These are phyloP conservation scores for Samia ricini DNA, from an alignment of 1,140 invertebrate species.

Conservation along the genomic window DNA sequence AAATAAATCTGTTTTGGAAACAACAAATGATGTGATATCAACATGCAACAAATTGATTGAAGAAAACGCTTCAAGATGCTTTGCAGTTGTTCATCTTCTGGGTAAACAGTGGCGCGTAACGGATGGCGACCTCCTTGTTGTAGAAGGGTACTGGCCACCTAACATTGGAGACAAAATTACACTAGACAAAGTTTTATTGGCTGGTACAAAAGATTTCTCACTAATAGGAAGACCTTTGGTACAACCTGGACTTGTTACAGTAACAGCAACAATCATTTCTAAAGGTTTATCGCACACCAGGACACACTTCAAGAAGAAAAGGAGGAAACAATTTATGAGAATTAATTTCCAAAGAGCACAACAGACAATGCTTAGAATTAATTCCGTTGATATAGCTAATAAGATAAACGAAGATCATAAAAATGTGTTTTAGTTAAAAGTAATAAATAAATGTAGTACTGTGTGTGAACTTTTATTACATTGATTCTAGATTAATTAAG, in stretches of 20 bases:
- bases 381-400: conserved; percentile 78
- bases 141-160: conserved; percentile 91
- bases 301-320: conserved; percentile 85
- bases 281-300: conserved; percentile 92
- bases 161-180: conserved; percentile 89
- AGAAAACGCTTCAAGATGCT: conserved; percentile 84
- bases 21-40: conserved; percentile 58
- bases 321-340: conserved; percentile 87
- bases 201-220: conserved; percentile 92
- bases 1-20: conserved; percentile 35
- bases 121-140: conserved; percentile 89
- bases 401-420: conserved; percentile 59
- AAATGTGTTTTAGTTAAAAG: conserved; percentile 50
- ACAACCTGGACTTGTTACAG: conserved; percentile 84
- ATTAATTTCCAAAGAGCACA: conserved; percentile 85
- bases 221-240: conserved; percentile 90
- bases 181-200: conserved; percentile 92
- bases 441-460: conserved; percentile 27
- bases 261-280: conserved; percentile 93
- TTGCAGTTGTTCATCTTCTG: conserved; percentile 90
- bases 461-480: too few relatives aligned
- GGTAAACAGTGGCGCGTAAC: conserved; percentile 94
- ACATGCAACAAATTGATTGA: conserved; percentile 67
- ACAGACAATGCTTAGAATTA: conserved; percentile 87
- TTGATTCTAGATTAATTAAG: too few relatives aligned